Evolutionary conservation across 2,797 vertebrate species (phyloP), one percentile per base, ranked within the genome.

Genomic region (Gambelia wislizenii): DNA sequence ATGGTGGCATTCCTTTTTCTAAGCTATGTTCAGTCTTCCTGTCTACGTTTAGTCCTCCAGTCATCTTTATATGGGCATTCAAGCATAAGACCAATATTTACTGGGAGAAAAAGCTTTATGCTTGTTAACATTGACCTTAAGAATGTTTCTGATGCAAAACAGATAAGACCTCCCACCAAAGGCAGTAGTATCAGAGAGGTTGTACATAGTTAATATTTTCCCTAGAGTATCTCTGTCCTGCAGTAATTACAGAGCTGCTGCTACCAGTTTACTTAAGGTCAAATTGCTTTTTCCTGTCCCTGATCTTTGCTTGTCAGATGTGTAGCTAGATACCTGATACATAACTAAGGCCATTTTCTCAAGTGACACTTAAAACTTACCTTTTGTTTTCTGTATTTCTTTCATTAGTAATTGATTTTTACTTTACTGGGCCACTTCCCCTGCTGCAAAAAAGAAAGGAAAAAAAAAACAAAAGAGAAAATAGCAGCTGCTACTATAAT

Each of bases 191-290:
- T 77, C 44, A 30, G 54, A 61, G 54, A 80, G 59, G n/a, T 25
- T 81, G 54, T 79, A 47, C 39, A 82, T 44, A 42, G 27, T 30
- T 30, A 83, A 64, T 64, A 83, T 42, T 83, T 52, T 52, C 33
- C 64, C 64, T 52, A 84, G 33, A 52, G 18, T 69, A 25, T 70
- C 8, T 36, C 47, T 49, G 33, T 52, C 59, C 67, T 84, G 30
- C 33, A 44, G 20, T 86, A 18, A 30, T 78, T 83, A 36, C 7
- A 4, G 52, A 25, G 2, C 3, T 89, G 33, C 80, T 85, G 77
- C 89, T 88, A 84, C 67, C 16, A 83, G 30, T 30, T 87, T 84
- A 2, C 72, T 92, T 84, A 77, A 84, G 80, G 42, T 20, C 39
- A 22, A 80, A 1, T 20, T 78, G 8, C 59, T 76, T 14, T 83